These are phyloP conservation scores for Catocala fraxini DNA, from an alignment of 2,888 invertebrate genomes.

Conservation along the genomic window DNA sequence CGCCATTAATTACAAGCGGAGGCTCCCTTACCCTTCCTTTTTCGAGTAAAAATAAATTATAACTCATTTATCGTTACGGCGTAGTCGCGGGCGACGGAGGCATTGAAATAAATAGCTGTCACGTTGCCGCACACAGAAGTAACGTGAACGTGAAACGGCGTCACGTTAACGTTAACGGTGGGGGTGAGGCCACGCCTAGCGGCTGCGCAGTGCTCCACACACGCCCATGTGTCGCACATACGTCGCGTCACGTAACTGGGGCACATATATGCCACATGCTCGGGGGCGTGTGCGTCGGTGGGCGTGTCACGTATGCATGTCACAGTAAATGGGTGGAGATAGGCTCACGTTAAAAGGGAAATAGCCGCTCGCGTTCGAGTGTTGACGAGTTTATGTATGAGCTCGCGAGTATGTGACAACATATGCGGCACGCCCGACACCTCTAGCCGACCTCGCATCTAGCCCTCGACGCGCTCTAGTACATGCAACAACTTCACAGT, in stretches of 20 bases:
- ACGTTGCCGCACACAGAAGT: constrained; percentile 70
- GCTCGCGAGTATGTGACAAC: constrained; percentile 38
- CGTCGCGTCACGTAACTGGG: constrained; percentile 69
- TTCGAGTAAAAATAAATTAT: constrained; percentile 87
- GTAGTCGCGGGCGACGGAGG: constrained; percentile 61
- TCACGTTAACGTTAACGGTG: constrained; percentile 70
- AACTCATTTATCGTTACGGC: constrained; percentile 84
- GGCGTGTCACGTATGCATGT: constrained; percentile 73
- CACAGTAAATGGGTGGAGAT: constrained; percentile 66
- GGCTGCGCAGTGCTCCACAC: constrained; percentile 76
- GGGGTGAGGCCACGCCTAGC: constrained; percentile 74
- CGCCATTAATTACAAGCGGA: constrained; percentile 81
- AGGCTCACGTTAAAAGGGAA: constrained; percentile 57
- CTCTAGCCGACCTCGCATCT: constrained; percentile 35
- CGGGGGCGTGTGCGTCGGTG: constrained; percentile 69
- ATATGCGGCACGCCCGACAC: constrained; percentile 40
- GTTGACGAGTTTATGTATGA: constrained; percentile 37
- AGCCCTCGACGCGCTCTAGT: constrained; percentile 24
- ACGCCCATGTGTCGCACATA: constrained; percentile 74
- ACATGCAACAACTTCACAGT: constrained; percentile 21
- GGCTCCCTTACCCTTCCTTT: constrained; percentile 80
- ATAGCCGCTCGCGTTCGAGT: constrained; percentile 50
- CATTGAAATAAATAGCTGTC: constrained; percentile 78
- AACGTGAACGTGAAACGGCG: constrained; percentile 63
- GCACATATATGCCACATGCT: constrained; percentile 65